A percentile compares a stretch with the other conserved stretches of the same genome.
Evolutionary conservation across 1,140 invertebrate genomes (phyloP).

Genomic region (Trachymyrmex septentrionalis): DNA sequence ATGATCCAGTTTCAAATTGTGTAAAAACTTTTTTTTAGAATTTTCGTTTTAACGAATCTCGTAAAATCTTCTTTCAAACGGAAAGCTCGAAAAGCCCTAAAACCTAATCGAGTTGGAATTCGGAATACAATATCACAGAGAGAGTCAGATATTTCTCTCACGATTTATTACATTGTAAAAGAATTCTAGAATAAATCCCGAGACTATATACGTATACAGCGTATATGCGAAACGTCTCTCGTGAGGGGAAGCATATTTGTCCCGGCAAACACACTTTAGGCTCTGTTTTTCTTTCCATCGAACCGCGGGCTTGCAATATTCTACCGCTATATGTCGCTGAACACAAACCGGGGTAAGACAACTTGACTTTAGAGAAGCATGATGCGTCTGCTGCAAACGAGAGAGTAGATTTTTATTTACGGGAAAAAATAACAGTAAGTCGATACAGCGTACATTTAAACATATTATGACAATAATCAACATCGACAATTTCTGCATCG

Average conservation of each 20-base stretch:
- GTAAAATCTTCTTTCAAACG: background rate
- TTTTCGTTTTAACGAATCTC: background rate
- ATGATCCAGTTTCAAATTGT: background rate
- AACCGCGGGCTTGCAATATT: slow-evolving; percentile 62
- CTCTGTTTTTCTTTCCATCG: slow-evolving; percentile 71
- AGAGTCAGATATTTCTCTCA: slow-evolving; percentile 14
- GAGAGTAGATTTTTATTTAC: slow-evolving; percentile 37
- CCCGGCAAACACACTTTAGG: slow-evolving; percentile 58
- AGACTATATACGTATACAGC: background rate
- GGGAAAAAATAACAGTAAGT: slow-evolving; percentile 15
- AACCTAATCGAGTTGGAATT: slow-evolving; percentile 26
- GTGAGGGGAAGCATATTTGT: slow-evolving; percentile 61
- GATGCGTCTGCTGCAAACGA: slow-evolving; percentile 16
- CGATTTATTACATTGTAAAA: slow-evolving; percentile 57
- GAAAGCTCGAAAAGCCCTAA: background rate
- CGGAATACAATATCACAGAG: background rate
- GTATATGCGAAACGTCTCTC: slow-evolving; percentile 52
- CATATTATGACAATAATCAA: background rate
- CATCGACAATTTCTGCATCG: background rate
- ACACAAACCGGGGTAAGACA: slow-evolving; percentile 59
- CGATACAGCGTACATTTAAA: slow-evolving; percentile 10
- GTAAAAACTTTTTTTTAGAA: background rate
- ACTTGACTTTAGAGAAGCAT: slow-evolving; percentile 7
- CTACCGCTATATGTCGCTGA: slow-evolving; percentile 47
- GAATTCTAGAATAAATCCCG: slow-evolving; percentile 52